Evolutionary conservation across 2,113 vertebrate species (phyloP).

Genomic region (Bubalus kerabau): DNA sequence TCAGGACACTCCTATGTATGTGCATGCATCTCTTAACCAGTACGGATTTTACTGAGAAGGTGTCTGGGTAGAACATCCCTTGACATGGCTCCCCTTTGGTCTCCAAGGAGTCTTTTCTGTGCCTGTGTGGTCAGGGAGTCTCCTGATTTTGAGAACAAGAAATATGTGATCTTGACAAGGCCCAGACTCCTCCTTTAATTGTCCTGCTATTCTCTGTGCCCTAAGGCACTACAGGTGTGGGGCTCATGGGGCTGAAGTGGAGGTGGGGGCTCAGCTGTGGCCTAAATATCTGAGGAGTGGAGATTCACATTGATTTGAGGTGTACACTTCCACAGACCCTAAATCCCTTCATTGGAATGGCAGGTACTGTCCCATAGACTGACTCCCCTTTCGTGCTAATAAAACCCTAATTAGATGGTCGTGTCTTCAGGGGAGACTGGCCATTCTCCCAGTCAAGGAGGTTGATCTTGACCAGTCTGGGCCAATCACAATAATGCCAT

Average conservation of each 20-base stretch:
- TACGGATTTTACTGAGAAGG: not conserved
- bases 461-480: not conserved
- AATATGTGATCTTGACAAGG: not conserved
- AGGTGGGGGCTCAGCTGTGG: not conserved
- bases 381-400: not conserved
- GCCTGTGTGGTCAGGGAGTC: not conserved
- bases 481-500: not conserved
- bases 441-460: not conserved
- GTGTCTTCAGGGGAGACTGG: not conserved
- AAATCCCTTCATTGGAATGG: not conserved
- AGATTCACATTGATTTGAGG: accelerated
- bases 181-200: not conserved
- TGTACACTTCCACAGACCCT: not conserved
- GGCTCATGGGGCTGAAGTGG: accelerated
- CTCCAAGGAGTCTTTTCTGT: not conserved
- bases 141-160: not conserved
- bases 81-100: not conserved
- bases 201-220: accelerated
- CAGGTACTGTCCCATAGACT: not conserved
- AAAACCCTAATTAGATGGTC: not conserved
- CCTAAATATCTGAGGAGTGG: not conserved
- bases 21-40: not conserved
- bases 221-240: not conserved
- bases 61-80: not conserved
- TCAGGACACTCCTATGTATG: not conserved